A percentile compares a stretch with the other conserved stretches of the same genome.
These are phyloP conservation scores for Gymnarchus niloticus DNA, from an alignment of 2,113 vertebrate genomes.

Conservation along the genomic window DNA sequence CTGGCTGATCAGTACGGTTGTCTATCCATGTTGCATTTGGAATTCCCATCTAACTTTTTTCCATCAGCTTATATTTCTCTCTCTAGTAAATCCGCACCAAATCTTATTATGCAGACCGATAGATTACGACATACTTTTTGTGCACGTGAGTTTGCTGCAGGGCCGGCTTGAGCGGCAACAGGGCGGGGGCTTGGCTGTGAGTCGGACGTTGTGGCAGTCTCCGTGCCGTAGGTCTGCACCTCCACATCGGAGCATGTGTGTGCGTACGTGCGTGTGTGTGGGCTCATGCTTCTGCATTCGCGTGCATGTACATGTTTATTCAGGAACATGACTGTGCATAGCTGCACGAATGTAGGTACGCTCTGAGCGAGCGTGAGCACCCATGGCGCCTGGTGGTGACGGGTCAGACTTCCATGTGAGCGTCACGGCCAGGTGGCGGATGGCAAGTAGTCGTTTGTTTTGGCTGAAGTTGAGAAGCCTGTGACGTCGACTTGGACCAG, in stretches of 20 bases:
- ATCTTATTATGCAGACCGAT: background rate
- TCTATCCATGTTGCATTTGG: background rate
- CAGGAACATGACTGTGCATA: background rate
- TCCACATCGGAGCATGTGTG: background rate
- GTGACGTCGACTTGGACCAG: constrained; percentile 56
- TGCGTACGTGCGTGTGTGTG: background rate
- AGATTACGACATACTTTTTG: no score
- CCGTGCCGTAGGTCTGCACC: background rate
- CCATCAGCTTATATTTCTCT: background rate
- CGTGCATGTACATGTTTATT: background rate
- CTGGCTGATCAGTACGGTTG: background rate
- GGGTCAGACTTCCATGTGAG: constrained; percentile 35
- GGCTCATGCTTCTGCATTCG: background rate
- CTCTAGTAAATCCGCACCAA: background rate
- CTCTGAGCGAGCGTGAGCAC: constrained; percentile 3
- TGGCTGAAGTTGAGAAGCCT: constrained; percentile 55
- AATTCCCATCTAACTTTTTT: background rate
- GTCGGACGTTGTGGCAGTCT: background rate
- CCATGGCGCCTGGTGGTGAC: constrained; percentile 36
- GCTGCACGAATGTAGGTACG: background rate
- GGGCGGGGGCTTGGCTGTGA: background rate
- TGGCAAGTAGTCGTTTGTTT: constrained; percentile 33
- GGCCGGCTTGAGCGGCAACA: background rate
- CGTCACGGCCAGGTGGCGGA: background rate
- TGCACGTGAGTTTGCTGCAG: background rate